Percentiles rank a stretch among this genome's conserved stretches.
phyloP scores from a whole-genome alignment of 1,140 invertebrate genomes.

The Leptonema lineaticorne region DNA sequence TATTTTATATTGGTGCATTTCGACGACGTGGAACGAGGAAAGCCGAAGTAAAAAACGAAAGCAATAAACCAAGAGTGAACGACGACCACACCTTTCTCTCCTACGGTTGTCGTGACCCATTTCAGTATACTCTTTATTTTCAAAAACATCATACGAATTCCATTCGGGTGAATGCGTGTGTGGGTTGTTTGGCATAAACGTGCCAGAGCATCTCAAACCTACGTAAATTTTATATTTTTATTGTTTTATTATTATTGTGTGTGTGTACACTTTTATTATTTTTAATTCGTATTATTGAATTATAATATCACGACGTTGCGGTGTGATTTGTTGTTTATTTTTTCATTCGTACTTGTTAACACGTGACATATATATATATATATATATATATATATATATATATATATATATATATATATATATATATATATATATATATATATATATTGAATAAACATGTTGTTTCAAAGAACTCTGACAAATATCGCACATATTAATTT shows the following conservation, averaged over 20 bases:
- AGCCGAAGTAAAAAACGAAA: slow-evolving; percentile 27
- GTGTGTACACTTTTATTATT: too few species aligned
- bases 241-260: too few species aligned
- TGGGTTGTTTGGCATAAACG: slow-evolving; percentile 22
- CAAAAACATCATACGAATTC: slow-evolving; percentile 22
- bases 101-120: slow-evolving; percentile 8
- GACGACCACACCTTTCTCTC: slow-evolving; percentile 19
- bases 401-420: not conserved
- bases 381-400: not conserved
- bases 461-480: too few species aligned
- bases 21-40: too few species aligned
- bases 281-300: too few species aligned
- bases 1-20: too few species aligned
- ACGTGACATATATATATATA: not conserved
- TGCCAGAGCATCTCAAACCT: slow-evolving; percentile 8
- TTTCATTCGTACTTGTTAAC: too few species aligned
- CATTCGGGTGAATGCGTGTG: slow-evolving; percentile 12
- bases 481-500: too few species aligned
- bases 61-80: slow-evolving; percentile 18
- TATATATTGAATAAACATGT: too few species aligned
- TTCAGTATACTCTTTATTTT: slow-evolving; percentile 26
- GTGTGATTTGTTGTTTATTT: not conserved
- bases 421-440: not conserved
- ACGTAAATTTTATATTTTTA: too few species aligned
- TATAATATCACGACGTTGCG: not conserved